These are phyloP conservation scores for Enteromius paludinosus DNA, from an alignment of 2,797 vertebrate species.

Conservation along the genomic window DNA sequence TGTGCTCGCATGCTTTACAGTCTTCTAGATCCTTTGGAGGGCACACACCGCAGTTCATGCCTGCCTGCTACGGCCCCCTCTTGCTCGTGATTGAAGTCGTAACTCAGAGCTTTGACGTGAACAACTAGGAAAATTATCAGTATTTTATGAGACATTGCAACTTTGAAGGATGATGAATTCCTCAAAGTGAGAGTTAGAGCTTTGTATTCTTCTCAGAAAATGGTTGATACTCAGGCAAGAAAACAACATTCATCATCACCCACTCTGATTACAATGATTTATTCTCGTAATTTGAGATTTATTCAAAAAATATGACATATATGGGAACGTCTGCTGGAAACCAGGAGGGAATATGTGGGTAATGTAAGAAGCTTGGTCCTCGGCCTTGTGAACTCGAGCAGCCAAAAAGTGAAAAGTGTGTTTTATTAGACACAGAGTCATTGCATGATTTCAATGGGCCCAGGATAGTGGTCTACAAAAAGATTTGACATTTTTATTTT, in stretches of 20 bases:
- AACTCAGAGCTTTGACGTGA: constrained; percentile 44
- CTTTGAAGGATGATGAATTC: constrained; percentile 37
- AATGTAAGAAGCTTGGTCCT: neutral
- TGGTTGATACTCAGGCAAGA: constrained; percentile 37
- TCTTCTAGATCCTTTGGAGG: constrained; percentile 55
- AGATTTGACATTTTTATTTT: neutral
- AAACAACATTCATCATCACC: constrained; percentile 39
- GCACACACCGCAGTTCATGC: constrained; percentile 37
- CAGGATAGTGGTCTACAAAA: neutral
- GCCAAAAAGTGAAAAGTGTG: constrained; percentile 7
- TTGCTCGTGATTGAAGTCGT: constrained; percentile 39
- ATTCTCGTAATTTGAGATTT: constrained; percentile 28
- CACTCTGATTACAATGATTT: constrained; percentile 23
- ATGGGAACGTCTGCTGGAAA: neutral
- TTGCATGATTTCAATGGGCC: neutral
- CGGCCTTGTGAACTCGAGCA: neutral
- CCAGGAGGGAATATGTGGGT: neutral
- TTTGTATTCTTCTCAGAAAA: constrained; percentile 18
- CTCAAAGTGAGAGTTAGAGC: neutral
- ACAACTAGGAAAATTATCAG: constrained; percentile 42
- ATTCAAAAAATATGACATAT: constrained; percentile 20
- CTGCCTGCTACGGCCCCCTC: neutral
- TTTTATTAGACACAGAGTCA: neutral
- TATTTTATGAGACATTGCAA: constrained; percentile 39
- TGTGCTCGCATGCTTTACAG: constrained; percentile 53